Evolutionary conservation across 2,888 invertebrate species (phyloP).

Genomic region (Eupithecia insigniata): DNA sequence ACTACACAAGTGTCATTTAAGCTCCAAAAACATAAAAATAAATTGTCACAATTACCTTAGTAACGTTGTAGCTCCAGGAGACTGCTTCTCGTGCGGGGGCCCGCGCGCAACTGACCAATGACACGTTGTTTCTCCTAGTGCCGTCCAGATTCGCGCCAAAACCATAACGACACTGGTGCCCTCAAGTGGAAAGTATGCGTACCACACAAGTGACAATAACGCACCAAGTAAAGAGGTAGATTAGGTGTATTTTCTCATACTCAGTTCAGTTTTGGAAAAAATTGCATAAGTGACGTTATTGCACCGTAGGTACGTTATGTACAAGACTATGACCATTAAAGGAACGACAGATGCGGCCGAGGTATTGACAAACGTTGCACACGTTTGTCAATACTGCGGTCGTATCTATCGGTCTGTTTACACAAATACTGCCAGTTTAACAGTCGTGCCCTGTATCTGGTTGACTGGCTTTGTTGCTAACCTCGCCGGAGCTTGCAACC

Average conservation of each 20-base stretch:
- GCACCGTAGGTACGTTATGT: constrained; percentile 16
- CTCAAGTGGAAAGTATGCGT: constrained; percentile 24
- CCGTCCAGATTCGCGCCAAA: constrained; percentile 20
- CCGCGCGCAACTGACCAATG: constrained; percentile 31
- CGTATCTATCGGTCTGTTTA: not conserved
- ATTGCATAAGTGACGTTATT: constrained; percentile 20
- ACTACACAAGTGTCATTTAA: constrained; percentile 18
- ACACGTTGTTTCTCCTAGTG: constrained; percentile 29
- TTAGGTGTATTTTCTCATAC: constrained; percentile 30
- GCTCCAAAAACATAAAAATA: too few relatives aligned
- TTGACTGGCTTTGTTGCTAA: constrained; percentile 18
- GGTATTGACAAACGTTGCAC: not conserved
- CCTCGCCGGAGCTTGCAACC: constrained; percentile 29
- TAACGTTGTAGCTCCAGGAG: constrained; percentile 23
- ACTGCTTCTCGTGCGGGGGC: constrained; percentile 24
- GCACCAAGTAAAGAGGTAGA: constrained; percentile 32
- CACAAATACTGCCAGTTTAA: not conserved
- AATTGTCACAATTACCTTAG: constrained; percentile 35
- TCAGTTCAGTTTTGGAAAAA: constrained; percentile 31
- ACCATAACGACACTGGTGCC: constrained; percentile 27
- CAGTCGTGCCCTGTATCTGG: constrained; percentile 14
- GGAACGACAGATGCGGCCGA: not conserved
- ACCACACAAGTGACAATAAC: constrained; percentile 32
- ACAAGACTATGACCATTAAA: too few relatives aligned
- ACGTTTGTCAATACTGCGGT: not conserved